Conservation (phyloP, 2,113 vertebrate genomes). For the Lycaon pictus region DNA sequence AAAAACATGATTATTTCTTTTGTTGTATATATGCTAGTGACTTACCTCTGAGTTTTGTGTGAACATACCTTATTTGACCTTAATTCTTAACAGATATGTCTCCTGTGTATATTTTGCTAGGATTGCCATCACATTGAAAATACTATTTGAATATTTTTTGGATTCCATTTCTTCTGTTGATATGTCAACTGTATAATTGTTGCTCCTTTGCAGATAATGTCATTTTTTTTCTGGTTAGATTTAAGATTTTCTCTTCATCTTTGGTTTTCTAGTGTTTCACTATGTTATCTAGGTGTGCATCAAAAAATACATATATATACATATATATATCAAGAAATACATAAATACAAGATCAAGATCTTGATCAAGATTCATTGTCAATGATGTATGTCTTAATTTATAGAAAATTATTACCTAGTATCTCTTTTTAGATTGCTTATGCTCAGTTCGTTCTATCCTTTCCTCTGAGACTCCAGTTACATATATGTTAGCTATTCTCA, state of each 20-base stretch:
- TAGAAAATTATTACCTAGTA: neutral
- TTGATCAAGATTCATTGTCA: neutral
- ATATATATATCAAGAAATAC: neutral
- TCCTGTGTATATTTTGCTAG: neutral
- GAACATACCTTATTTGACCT: neutral
- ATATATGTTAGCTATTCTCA: neutral
- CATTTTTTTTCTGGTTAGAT: neutral
- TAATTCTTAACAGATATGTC: neutral
- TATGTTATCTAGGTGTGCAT: neutral
- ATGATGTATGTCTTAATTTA: neutral
- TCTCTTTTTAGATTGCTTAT: neutral
- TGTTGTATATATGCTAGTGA: neutral
- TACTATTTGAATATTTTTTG: neutral
- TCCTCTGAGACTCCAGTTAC: neutral
- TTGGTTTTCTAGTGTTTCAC: neutral
- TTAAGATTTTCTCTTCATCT: neutral
- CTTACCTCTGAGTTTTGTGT: neutral
- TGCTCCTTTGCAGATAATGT: neutral
- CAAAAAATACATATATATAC: neutral
- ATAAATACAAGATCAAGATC: neutral
- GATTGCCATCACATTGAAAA: neutral
- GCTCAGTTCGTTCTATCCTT: neutral
- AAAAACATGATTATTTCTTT: slow-evolving; percentile 31
- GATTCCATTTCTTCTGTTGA: neutral
- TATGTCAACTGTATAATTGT: neutral